Evolutionary conservation across 2,113 vertebrate genomes (phyloP).

Genomic region (Scytalopus superciliaris): DNA sequence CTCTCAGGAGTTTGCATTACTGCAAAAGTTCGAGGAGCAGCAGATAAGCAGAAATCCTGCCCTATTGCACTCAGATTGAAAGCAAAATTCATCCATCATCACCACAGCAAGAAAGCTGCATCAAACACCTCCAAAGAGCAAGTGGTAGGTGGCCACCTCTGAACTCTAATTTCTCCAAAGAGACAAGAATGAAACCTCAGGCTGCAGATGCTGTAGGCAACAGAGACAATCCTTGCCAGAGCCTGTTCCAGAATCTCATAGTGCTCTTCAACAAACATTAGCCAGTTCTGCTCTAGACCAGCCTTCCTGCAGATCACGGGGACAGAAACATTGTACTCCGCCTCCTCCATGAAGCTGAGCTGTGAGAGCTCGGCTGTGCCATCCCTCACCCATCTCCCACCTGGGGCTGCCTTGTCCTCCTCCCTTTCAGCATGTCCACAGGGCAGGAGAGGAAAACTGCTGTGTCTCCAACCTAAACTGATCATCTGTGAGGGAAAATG

Average conservation of each 20-base stretch:
- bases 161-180: background rate
- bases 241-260: background rate
- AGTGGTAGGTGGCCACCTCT: background rate
- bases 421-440: background rate
- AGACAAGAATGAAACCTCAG: background rate
- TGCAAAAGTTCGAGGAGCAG: background rate
- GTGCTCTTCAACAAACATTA: background rate
- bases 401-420: background rate
- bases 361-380: background rate
- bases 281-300: background rate
- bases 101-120: background rate
- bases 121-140: background rate
- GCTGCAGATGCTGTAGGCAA: background rate
- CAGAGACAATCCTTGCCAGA: background rate
- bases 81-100: background rate
- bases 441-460: background rate
- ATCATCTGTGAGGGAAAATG: background rate
- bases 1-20: background rate
- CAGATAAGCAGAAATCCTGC: background rate
- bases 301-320: rapidly evolving
- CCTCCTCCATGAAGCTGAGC: background rate
- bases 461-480: background rate
- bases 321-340: background rate
- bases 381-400: background rate
- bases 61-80: background rate